Conservation (phyloP, 2,113 vertebrate genomes). For the Tenrec ecaudatus region DNA sequence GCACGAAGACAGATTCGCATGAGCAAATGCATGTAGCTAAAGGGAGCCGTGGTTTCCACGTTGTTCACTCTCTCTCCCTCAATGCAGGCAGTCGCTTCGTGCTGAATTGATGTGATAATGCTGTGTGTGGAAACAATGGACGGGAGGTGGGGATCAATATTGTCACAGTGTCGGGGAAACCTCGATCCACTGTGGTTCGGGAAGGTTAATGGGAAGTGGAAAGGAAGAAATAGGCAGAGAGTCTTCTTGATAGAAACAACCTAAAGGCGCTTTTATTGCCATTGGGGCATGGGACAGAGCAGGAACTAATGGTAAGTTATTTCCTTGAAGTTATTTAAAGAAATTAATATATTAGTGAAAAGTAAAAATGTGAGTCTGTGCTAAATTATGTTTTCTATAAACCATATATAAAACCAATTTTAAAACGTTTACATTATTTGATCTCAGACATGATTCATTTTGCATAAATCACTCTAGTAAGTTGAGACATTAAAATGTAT, state of each 20-base stretch:
- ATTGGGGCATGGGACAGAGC: not conserved
- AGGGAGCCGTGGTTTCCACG: slow-evolving; percentile 82
- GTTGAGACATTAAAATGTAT: slow-evolving; percentile 44
- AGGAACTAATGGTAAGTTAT: slow-evolving; percentile 72
- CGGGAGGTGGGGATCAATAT: slow-evolving; percentile 64
- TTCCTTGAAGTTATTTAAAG: slow-evolving; percentile 24
- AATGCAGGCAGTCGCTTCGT: slow-evolving; percentile 77
- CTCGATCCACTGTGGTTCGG: slow-evolving; percentile 71
- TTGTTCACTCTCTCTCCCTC: slow-evolving; percentile 82
- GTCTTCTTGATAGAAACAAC: slow-evolving; percentile 60
- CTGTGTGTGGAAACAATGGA: slow-evolving; percentile 63
- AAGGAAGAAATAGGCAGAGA: slow-evolving; percentile 58
- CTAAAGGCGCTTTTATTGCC: slow-evolving; percentile 50
- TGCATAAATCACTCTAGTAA: not conserved
- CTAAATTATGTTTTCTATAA: slow-evolving; percentile 23
- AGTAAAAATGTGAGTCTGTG: not conserved
- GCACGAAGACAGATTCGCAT: slow-evolving; percentile 88
- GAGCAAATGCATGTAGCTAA: slow-evolving; percentile 85
- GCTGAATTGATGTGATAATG: slow-evolving; percentile 74
- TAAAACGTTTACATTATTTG: not conserved
- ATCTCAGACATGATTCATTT: not conserved
- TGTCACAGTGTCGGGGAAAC: slow-evolving; percentile 70
- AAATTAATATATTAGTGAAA: slow-evolving; percentile 26
- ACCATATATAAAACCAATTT: not conserved
- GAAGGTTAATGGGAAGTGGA: slow-evolving; percentile 54